Evolutionary conservation across 2,888 invertebrate genomes (phyloP), one percentile per base, ranked within the genome.

Genomic region (Chromoteleia sp.): DNA sequence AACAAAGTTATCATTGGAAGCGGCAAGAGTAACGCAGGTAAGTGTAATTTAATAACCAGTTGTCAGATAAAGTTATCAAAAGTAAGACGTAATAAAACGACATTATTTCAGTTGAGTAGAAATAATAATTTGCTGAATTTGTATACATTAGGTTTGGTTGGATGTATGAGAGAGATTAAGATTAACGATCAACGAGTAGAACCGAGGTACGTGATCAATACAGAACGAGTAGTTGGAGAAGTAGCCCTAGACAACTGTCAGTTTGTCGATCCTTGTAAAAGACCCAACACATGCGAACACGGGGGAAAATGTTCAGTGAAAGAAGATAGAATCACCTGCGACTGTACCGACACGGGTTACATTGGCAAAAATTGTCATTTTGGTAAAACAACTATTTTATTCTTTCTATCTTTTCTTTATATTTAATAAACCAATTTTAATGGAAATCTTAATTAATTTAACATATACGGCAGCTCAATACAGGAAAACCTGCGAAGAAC

Each of bases 361-460:
- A 96, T 96, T 50, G 98, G 98, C 7, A 96, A 97, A 88, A 98
- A 98, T 88, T 98, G 98, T 87, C 98, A 98, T 90, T 98, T 98
- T 86, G 93, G 94, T 94, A 89, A n/a, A n/a, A n/a, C n/a, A n/a
- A n/a, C n/a, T n/a, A n/a, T 25, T 25, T 25, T 25, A 25, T 25
- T 25, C 5, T 25, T 25, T 25, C n/a, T n/a, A n/a, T n/a, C n/a
- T n/a, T 25, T 25, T 25, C 25, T 5, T 4, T 25, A 25, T 25
- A 25, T 25, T 4, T 25, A 25, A 25, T 25, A 5, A 25, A 25
- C 2, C 5, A 25, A 25, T 25, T n/a, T n/a, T 25, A 25, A 6
- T 25, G 3, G 25, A 25, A 25, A 25, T 25, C 25, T 25, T 25
- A 25, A 25, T 25, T 25, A 1, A 12, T 12, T 7, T 25, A 6